phyloP scores from a whole-genome alignment of 2,113 vertebrate genomes.

The Melanocharis versteri region DNA sequence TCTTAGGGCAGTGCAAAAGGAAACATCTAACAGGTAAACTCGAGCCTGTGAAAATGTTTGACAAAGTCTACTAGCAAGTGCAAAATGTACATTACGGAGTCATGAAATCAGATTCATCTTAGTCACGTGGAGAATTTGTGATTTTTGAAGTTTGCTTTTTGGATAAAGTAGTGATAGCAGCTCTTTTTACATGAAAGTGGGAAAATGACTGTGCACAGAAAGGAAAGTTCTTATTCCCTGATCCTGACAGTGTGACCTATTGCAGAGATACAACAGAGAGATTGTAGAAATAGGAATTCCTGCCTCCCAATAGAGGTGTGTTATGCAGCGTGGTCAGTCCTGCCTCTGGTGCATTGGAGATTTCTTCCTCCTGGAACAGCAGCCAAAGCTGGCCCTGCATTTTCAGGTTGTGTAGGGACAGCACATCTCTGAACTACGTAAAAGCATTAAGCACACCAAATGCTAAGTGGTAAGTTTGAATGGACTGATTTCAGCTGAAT shows the following conservation, averaged over 20 bases:
- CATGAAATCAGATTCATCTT: neutral
- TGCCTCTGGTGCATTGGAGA: neutral
- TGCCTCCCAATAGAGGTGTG: neutral
- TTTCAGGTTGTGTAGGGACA: neutral
- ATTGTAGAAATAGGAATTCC: neutral
- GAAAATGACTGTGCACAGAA: neutral
- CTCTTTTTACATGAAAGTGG: neutral
- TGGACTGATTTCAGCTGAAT: neutral
- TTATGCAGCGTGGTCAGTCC: neutral
- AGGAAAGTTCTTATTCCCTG: neutral
- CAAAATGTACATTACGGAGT: neutral
- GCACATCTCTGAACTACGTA: neutral
- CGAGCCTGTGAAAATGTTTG: neutral
- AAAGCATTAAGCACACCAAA: neutral
- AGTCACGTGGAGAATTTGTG: neutral
- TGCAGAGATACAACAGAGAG: neutral
- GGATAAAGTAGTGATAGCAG: neutral
- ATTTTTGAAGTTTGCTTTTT: neutral
- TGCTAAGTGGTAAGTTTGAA: neutral
- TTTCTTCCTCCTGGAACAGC: neutral
- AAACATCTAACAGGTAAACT: neutral
- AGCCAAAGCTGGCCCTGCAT: rapidly evolving
- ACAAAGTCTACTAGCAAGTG: neutral
- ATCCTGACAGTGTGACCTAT: neutral
- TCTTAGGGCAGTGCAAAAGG: neutral